Evolutionary conservation across 2,888 invertebrate species (phyloP).

Genomic region (Diplazon laetatorius): DNA sequence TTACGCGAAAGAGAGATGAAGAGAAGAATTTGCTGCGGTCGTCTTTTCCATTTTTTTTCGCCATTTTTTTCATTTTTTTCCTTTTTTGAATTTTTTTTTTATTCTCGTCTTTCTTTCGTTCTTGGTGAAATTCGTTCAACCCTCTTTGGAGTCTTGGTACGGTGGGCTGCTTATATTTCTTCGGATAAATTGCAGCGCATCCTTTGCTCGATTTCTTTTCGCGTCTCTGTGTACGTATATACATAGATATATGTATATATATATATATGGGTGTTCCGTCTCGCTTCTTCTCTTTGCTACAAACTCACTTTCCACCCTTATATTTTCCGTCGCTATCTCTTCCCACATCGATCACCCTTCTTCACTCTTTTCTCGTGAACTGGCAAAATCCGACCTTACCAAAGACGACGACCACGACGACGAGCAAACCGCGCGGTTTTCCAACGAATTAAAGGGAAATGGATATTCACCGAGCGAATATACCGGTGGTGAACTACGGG

Average conservation of each 20-base stretch:
- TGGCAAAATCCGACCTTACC: constrained; percentile 22
- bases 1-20: constrained; percentile 34
- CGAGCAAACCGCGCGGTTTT: constrained; percentile 59
- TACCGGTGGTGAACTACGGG: constrained; percentile 24
- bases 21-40: constrained; percentile 51
- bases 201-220: constrained; percentile 63
- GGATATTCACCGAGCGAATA: constrained; percentile 61
- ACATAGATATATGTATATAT: not conserved
- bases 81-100: constrained; percentile 28
- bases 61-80: constrained; percentile 19
- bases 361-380: constrained; percentile 40
- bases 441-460: constrained; percentile 69
- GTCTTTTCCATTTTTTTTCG: constrained; percentile 12
- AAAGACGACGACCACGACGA: constrained; percentile 49
- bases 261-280: constrained; percentile 1
- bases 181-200: constrained; percentile 66
- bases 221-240: constrained; percentile 33
- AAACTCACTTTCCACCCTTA: constrained; percentile 54
- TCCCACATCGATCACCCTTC: constrained; percentile 58
- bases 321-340: constrained; percentile 53
- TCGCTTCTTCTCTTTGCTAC: constrained; percentile 43
- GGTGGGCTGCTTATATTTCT: constrained; percentile 60
- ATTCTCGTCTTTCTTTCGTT: constrained; percentile 57
- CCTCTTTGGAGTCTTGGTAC: constrained; percentile 55
- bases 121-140: constrained; percentile 59